Evolutionary conservation across 2,888 invertebrate species (phyloP), one percentile per base, ranked within the genome.

Genomic region (Dorcus hopei): DNA sequence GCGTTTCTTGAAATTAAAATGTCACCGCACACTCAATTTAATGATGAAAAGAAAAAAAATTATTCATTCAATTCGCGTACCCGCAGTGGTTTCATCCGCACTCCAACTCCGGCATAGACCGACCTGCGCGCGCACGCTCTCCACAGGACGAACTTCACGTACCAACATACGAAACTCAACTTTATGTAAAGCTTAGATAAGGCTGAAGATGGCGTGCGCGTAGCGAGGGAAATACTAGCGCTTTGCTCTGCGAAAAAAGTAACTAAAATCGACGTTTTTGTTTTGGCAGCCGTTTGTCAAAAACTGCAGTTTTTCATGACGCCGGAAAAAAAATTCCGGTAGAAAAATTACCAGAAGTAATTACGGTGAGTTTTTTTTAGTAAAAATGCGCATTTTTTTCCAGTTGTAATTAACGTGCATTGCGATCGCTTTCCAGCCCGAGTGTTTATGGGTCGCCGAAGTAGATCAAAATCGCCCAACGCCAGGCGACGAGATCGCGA

Each of bases 381-480:
- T 33, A 33, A 33, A 33, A 51, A 56, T 51, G 43, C 33, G 23
- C n/a, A 9, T 41, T 41, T 56, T 56, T 51, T 52, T 50, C n/a
- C 26, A 6, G 26, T 33, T 33, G 26, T 33, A 33, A 33, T 33
- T 33, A 33, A 33, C 26, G 26, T 33, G 26, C 26, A 33, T 5
- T 7, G 26, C 26, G 26, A 33, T 33, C 26, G 26, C 26, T 38
- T 52, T 54, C 45, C 38, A 41, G 14, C 41, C n/a, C n/a, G 41
- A 11, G 41, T n/a, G 41, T 14, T 45, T 45, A 83, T 87, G 86
- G 82, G 82, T 59, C 76, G 82, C 66, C 80, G 83, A 69, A 80
- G 83, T 61, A 70, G 77, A 63, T 79, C 78, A 52, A 77, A 74
- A 68, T 80, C 82, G 51, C 82, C 83, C 23, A 79, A 79, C 11